A percentile compares a stretch with the other conserved stretches of the same genome.
Evolutionary conservation across 2,797 vertebrate species (phyloP).

Genomic region (Kryptopterus vitreolus): DNA sequence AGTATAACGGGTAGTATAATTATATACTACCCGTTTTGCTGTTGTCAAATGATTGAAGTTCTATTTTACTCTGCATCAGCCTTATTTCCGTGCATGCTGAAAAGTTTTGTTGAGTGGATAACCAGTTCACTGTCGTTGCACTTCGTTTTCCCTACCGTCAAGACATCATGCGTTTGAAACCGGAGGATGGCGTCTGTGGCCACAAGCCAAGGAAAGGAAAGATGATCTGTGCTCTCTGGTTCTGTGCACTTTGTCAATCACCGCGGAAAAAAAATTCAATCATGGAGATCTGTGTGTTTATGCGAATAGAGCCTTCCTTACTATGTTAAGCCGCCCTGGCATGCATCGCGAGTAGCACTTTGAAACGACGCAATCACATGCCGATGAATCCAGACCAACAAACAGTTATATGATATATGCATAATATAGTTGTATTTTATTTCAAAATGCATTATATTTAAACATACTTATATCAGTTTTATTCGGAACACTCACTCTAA

Average conservation of each 20-base stretch:
- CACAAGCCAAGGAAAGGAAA: neutral
- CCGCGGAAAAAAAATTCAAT: neutral
- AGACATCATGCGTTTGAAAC: neutral
- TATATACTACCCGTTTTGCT: neutral
- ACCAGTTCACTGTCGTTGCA: neutral
- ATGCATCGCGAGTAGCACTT: neutral
- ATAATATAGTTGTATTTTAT: neutral
- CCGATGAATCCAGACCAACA: neutral
- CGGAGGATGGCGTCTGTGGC: neutral
- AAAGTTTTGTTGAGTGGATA: neutral
- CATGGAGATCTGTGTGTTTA: neutral
- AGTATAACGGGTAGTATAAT: too few species aligned
- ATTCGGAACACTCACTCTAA: neutral
- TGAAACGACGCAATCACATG: neutral
- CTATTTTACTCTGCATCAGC: neutral
- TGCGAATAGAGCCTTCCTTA: neutral
- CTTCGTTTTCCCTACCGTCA: neutral
- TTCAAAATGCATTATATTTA: neutral
- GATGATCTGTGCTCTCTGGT: neutral
- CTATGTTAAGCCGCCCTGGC: neutral
- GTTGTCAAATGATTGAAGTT: neutral
- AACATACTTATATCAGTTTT: neutral
- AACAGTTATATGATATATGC: neutral
- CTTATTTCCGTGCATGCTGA: neutral
- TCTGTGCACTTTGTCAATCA: neutral